Percentiles rank a stretch among this genome's conserved stretches.
Evolutionary conservation across 2,888 invertebrate genomes (phyloP).

Genomic region (Ectemnius lituratus): DNA sequence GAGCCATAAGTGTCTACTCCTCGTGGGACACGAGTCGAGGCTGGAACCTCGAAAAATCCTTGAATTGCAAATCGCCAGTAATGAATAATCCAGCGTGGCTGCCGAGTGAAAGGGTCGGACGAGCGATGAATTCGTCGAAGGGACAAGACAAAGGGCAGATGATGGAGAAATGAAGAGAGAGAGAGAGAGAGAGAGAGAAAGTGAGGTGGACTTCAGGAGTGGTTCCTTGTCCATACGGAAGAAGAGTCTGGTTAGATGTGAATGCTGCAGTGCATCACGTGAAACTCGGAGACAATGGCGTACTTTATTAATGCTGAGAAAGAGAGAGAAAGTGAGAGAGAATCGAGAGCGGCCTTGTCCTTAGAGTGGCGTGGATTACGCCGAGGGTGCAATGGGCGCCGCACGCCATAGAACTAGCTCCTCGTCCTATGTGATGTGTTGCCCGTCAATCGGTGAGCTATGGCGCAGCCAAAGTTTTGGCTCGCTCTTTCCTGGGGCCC

Average conservation of each 20-base stretch:
- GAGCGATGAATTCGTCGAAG: conserved; percentile 5
- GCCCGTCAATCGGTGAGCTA: conserved; percentile 74
- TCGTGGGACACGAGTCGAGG: not conserved
- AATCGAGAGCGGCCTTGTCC: conserved; percentile 21
- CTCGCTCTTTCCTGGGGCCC: conserved; percentile 51
- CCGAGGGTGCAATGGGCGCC: conserved; percentile 18
- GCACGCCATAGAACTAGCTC: conserved; percentile 26
- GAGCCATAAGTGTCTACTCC: not conserved
- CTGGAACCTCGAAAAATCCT: not conserved
- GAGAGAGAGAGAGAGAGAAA: conserved; percentile 11
- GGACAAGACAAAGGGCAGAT: conserved; percentile 18
- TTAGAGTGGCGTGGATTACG: conserved; percentile 21
- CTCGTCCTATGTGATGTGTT: conserved; percentile 71
- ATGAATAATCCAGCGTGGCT: conserved; percentile 52
- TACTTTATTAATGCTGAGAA: conserved; percentile 56
- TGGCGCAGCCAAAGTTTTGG: conserved; percentile 72
- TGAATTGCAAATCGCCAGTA: conserved; percentile 31
- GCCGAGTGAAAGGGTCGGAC: not conserved
- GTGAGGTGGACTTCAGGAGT: no score
- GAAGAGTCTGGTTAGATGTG: conserved; percentile 40
- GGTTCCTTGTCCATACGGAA: conserved; percentile 27
- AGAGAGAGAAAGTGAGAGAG: no score
- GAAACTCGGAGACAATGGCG: conserved; percentile 58
- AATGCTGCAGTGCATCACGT: conserved; percentile 55
- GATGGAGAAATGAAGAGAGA: conserved; percentile 18